A percentile compares a stretch with the other conserved stretches of the same genome.
Evolutionary conservation across 2,888 invertebrate genomes (phyloP).

Genomic region (Sicus ferrugineus): DNA sequence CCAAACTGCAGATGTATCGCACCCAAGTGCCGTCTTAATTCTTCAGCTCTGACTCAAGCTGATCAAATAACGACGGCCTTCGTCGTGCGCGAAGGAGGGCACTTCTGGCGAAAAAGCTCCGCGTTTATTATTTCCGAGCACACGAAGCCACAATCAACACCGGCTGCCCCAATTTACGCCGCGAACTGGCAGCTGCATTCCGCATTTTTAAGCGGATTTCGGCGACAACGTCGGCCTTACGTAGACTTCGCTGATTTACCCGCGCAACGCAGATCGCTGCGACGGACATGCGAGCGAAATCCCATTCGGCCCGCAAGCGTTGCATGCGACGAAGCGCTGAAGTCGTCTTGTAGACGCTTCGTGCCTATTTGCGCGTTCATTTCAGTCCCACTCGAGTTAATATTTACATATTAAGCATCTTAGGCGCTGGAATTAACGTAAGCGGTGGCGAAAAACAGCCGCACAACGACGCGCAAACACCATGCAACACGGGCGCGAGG

Average conservation of each 20-base stretch:
- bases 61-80: neutral
- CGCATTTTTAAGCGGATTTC: slow-evolving; percentile 23
- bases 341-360: neutral
- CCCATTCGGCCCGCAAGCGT: neutral
- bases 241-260: slow-evolving; percentile 28
- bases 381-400: neutral
- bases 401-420: slow-evolving; percentile 13
- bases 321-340: neutral
- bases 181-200: neutral
- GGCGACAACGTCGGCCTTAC: neutral
- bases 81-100: neutral
- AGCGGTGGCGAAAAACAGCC: neutral
- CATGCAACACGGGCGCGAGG: neutral
- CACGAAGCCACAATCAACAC: neutral
- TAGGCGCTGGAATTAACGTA: neutral
- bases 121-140: neutral
- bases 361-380: neutral
- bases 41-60: neutral
- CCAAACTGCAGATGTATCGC: neutral
- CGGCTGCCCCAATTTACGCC: neutral
- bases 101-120: neutral
- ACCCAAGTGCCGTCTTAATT: neutral
- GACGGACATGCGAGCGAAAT: neutral
- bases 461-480: neutral
- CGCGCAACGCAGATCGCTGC: slow-evolving; percentile 12